A percentile compares a stretch with the other conserved stretches of the same genome.
Conservation (phyloP, 2,797 vertebrate species). For the Myotis findleyi region DNA sequence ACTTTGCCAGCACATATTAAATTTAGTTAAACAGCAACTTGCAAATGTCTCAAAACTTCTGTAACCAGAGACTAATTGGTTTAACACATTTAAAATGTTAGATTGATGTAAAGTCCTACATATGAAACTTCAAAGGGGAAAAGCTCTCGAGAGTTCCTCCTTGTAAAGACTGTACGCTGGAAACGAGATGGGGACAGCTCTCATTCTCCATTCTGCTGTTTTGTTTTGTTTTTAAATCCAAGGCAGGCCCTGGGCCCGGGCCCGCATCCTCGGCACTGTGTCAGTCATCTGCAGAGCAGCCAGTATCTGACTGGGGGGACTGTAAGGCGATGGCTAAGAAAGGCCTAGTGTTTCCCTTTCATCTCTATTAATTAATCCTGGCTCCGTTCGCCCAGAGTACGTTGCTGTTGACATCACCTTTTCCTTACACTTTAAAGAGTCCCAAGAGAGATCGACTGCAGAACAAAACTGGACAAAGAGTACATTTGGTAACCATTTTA, state of each 20-base stretch:
- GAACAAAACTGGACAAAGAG: constrained; percentile 90
- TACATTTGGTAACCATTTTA: constrained; percentile 94
- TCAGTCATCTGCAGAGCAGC: constrained; percentile 84
- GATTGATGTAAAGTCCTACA: constrained; percentile 88
- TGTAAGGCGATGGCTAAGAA: constrained; percentile 84
- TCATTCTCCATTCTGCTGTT: constrained; percentile 83
- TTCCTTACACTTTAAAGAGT: constrained; percentile 91
- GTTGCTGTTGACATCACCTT: constrained; percentile 92
- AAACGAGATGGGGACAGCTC: constrained; percentile 83
- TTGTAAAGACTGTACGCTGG: constrained; percentile 86
- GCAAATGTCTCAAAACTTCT: constrained; percentile 90
- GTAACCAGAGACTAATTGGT: constrained; percentile 92
- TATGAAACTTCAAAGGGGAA: constrained; percentile 91
- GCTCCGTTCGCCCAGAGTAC: constrained; percentile 87
- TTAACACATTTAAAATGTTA: constrained; percentile 90
- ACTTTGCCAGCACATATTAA: constrained; percentile 87
- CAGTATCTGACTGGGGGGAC: constrained; percentile 82
- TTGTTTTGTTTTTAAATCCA: constrained; percentile 82
- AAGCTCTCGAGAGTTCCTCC: constrained; percentile 88
- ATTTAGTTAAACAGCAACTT: constrained; percentile 90
- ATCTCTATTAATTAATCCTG: constrained; percentile 92
- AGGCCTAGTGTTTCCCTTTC: constrained; percentile 89
- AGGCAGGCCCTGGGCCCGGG: constrained; percentile 77
- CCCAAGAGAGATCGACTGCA: constrained; percentile 88
- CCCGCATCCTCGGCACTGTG: constrained; percentile 77